Evolutionary conservation across 2,888 invertebrate species (phyloP), one percentile per base, ranked within the genome.

Genomic region (Microdon myrmicae): DNA sequence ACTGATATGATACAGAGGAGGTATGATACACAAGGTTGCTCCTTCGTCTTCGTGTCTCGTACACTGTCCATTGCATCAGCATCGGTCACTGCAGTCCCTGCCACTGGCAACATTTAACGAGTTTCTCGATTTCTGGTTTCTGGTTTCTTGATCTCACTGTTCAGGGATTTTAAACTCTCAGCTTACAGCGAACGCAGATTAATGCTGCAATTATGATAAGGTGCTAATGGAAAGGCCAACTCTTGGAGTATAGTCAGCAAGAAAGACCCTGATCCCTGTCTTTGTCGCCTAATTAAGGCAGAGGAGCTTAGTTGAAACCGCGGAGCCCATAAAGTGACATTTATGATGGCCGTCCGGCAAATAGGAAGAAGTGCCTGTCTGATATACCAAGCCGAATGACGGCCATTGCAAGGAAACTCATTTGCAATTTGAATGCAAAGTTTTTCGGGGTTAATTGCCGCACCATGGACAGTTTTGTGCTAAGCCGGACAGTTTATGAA

Each of bases 161-260:
- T n/a, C n/a, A n/a, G n/a, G n/a, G n/a, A n/a, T n/a, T n/a, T n/a
- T n/a, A n/a, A n/a, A 56, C 22, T 44, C 37, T 22, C 10, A 48
- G 34, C 23, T 39, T 28, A 37, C 55, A 49, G 19, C 60, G n/a
- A 71, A 60, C 68, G 68, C 72, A 72, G 71, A 72, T 72, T 72
- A 72, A 71, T 71, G 71, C 71, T 55, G 70, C 71, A 71, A 72
- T 71, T 72, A 71, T 71, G 72, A 71, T 72, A 71, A 72, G 71
- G 69, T 70, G 71, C 71, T 72, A 72, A 72, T 72, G 72, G 71
- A 72, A 71, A 70, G 70, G 69, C 70, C 69, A 70, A 71, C 71
- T 71, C 69, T 20, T 8, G 19, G 45, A 17, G 17, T 22, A 49
- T 10, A 28, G 37, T 25, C 31, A 9, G 25, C 4, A n/a, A n/a